phyloP scores from a whole-genome alignment of 1,140 invertebrate species.

The Lepidurus couesii region DNA sequence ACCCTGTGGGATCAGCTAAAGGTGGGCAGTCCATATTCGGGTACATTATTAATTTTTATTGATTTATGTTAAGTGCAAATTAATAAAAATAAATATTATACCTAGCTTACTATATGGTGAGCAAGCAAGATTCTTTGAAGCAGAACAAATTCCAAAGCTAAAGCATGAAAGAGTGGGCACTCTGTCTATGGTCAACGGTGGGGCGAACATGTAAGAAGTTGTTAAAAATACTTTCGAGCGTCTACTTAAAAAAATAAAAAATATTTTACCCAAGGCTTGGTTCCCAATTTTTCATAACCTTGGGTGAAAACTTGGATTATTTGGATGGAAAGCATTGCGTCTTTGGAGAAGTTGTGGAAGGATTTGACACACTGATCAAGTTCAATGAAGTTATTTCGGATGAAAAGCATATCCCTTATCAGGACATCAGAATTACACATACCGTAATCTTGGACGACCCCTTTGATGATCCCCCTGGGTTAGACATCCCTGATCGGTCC shows the following conservation, averaged over 20 bases:
- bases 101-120: constrained; percentile 68
- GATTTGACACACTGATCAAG: constrained; percentile 77
- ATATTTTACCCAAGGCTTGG: constrained; percentile 56
- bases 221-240: neutral
- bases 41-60: constrained; percentile 35
- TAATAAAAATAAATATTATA: constrained; percentile 25
- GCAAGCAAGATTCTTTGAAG: constrained; percentile 84
- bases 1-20: constrained; percentile 84
- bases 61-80: neutral
- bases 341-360: constrained; percentile 93
- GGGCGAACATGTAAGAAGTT: constrained; percentile 64
- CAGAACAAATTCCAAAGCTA: constrained; percentile 82
- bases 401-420: constrained; percentile 80
- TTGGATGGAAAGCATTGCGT: constrained; percentile 91
- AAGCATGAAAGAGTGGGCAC: constrained; percentile 80
- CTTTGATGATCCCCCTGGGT: constrained; percentile 75
- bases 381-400: constrained; percentile 95
- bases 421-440: constrained; percentile 95
- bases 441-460: constrained; percentile 96
- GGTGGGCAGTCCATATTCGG: constrained; percentile 87
- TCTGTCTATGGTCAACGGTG: constrained; percentile 93
- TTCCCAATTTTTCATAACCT: constrained; percentile 95
- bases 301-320: constrained; percentile 81
- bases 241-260: constrained; percentile 24
- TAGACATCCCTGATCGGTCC: constrained; percentile 72